phyloP scores from a whole-genome alignment of 2,113 vertebrate genomes.

The Mungos mungo region DNA sequence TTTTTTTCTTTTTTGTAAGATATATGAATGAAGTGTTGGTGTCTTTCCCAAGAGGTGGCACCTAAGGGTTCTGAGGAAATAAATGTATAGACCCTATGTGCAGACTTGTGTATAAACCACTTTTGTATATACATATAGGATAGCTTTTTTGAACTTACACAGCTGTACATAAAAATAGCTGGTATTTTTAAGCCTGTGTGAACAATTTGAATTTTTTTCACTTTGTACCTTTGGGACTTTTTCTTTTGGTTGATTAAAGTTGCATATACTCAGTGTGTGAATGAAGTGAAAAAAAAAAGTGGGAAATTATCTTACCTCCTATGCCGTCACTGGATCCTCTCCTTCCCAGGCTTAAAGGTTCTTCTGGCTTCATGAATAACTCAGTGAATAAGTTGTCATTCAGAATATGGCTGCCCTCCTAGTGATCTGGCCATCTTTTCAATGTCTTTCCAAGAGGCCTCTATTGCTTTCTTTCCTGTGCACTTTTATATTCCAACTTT shows the following conservation, averaged over 20 bases:
- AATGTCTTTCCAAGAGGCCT: neutral
- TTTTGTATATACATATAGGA: conserved; percentile 88
- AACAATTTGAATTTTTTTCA: conserved; percentile 85
- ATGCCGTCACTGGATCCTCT: neutral
- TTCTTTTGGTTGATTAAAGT: conserved; percentile 85
- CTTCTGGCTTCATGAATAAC: neutral
- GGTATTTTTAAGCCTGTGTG: conserved; percentile 84
- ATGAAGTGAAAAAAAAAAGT: conserved; percentile 74
- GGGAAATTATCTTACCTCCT: neutral
- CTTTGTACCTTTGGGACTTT: conserved; percentile 86
- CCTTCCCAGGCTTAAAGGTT: neutral
- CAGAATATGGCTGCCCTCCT: neutral
- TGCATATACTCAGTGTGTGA: conserved; percentile 86
- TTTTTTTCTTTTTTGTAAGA: conserved; percentile 83
- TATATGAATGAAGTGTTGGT: conserved; percentile 88
- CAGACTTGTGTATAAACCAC: conserved; percentile 89
- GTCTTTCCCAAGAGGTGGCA: conserved; percentile 84
- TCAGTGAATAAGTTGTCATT: neutral
- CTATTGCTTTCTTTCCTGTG: neutral
- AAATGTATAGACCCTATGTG: conserved; percentile 89
- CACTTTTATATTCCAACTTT: neutral
- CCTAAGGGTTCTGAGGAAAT: conserved; percentile 85
- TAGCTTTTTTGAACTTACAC: conserved; percentile 89
- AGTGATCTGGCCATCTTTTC: neutral
- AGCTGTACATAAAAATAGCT: conserved; percentile 92